A percentile compares a stretch with the other conserved stretches of the same genome.
These are phyloP conservation scores for Panthera tigris DNA, from an alignment of 2,113 vertebrate species.

Conservation along the genomic window DNA sequence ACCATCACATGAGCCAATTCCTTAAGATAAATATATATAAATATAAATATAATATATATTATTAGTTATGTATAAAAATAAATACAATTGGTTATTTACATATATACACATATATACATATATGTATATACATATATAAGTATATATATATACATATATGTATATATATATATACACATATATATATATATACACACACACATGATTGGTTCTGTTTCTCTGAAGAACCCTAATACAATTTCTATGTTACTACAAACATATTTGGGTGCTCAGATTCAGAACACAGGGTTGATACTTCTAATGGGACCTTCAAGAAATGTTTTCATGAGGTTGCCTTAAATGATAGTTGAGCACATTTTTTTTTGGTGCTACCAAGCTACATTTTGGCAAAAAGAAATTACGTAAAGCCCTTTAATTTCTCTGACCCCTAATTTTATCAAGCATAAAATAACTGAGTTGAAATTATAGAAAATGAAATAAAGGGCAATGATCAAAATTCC, in stretches of 20 bases:
- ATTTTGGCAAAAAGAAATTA: neutral
- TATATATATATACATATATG: too few relatives aligned
- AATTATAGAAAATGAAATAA: neutral
- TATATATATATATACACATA: too few relatives aligned
- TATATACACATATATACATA: too few relatives aligned
- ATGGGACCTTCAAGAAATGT: neutral
- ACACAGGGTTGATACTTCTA: neutral
- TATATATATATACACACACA: too few relatives aligned
- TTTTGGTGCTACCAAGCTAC: neutral
- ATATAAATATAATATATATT: neutral
- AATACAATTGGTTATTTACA: too few relatives aligned
- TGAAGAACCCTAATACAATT: neutral
- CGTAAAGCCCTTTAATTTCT: neutral
- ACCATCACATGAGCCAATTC: neutral
- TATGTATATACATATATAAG: too few relatives aligned
- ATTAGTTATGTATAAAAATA: too few relatives aligned
- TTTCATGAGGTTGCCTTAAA: neutral
- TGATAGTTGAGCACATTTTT: neutral
- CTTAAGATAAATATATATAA: neutral
- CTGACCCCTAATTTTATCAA: neutral
- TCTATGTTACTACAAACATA: neutral
- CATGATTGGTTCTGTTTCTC: neutral
- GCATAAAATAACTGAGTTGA: neutral
- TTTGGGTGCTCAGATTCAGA: neutral
- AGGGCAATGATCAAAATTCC: neutral